Percentiles rank a stretch among this genome's conserved stretches.
Conservation (phyloP, 2,113 vertebrate species). For the Gymnobelideus leadbeateri region DNA sequence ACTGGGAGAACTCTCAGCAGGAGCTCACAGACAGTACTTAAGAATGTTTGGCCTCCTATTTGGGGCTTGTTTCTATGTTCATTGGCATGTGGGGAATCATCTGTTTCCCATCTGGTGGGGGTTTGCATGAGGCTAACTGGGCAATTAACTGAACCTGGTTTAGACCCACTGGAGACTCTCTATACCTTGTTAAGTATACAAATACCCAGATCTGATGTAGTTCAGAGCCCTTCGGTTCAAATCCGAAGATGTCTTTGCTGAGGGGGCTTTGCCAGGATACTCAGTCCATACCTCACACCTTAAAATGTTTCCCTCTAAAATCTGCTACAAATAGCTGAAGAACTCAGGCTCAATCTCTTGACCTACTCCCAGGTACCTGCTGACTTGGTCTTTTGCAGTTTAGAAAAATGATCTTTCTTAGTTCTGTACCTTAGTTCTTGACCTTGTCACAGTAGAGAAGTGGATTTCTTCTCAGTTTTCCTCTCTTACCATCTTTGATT, state of each 20-base stretch:
- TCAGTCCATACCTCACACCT: neutral
- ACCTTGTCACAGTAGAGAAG: neutral
- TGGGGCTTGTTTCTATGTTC: neutral
- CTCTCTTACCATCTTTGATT: neutral
- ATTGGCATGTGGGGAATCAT: neutral
- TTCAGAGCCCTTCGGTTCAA: neutral
- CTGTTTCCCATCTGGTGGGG: neutral
- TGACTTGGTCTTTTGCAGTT: neutral
- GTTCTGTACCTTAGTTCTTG: neutral
- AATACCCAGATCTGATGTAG: neutral
- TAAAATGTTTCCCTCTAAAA: neutral
- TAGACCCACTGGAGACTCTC: neutral
- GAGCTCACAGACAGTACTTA: neutral
- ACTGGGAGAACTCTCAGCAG: neutral
- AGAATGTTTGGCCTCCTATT: neutral
- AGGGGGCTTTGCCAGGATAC: neutral
- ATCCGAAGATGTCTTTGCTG: neutral
- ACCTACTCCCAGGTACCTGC: neutral
- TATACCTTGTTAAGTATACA: neutral
- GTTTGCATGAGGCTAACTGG: neutral
- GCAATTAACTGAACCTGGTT: neutral
- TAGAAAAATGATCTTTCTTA: neutral
- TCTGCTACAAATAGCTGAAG: neutral
- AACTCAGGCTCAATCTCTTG: neutral
- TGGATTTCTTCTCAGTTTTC: neutral